Base-by-base conservation (phyloP, 2,113 vertebrate species). In the Peucedramus taeniatus region DNA sequence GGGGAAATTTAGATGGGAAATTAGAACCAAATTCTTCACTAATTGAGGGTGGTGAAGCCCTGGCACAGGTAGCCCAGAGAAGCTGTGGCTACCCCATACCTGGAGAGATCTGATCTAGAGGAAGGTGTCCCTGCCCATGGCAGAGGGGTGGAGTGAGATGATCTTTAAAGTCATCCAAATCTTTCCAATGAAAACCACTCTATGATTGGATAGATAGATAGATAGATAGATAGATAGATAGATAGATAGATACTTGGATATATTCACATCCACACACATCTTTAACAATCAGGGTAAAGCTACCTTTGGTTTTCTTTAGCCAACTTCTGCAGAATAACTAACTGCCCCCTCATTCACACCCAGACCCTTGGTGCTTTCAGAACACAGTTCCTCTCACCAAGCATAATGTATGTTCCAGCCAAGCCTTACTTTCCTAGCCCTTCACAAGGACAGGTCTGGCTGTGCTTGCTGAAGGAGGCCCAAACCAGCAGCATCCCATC, bases 211-310 rank as follows among this genome's bases (percentile, higher is more conserved):
- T 23, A 33, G 51, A 45, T 9, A 17, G 11, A 44, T 45, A 45
- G 3, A 45, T n/a, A 23, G 23, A 44, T 16, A 33, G 51, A 45
- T 9, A 17, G 11, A 44, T 45, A 45, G 3, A 45, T n/a, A 23
- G 23, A 21, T 0, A 68, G 27, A 44, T 3, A 50, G 30, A 45
- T 3, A 15, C 2, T 39, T 35, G 4, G 11, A 26, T 18, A 39
- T 2, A n/a, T 17, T n/a, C 17, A 59, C 0, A 0, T 50, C n/a
- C 49, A 49, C 7, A 80, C 13, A 23, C 26, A 39, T 21, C 39
- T 60, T 44, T 31, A 66, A 60, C 11, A 82, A 30, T 23, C 33
- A 80, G 47, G 10, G 24, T 35, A 30, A 87, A 82, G 40, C 37
- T 31, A 31, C 51, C 37, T 39, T 40, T 42, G 28, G 44, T 61